Evolutionary conservation across 1,140 invertebrate genomes (phyloP).

Genomic region (Dinoponera quadriceps): DNA sequence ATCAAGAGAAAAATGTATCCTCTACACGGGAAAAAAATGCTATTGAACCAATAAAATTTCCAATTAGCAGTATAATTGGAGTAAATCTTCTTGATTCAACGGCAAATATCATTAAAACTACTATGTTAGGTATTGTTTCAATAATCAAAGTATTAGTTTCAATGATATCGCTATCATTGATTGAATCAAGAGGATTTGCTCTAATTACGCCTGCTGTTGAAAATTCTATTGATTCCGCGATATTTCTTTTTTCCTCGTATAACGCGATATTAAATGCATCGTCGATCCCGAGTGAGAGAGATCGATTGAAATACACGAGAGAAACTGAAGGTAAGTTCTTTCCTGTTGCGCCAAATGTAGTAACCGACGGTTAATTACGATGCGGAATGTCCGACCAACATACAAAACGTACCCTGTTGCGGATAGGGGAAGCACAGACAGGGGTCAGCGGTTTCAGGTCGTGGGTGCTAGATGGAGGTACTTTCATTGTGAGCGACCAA

Average conservation of each 20-base stretch:
- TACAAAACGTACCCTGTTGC: background rate
- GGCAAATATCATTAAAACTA: too few relatives aligned
- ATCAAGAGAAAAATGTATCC: background rate
- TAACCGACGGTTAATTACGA: conserved; percentile 1
- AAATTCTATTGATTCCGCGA: too few relatives aligned
- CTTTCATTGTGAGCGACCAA: background rate
- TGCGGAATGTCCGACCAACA: background rate
- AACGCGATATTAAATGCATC: background rate
- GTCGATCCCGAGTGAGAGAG: background rate
- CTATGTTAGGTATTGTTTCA: too few relatives aligned
- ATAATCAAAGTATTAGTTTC: too few relatives aligned
- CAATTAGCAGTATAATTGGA: too few relatives aligned
- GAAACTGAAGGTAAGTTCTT: background rate
- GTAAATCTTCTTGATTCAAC: too few relatives aligned
- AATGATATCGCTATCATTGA: too few relatives aligned
- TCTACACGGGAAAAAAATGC: too few relatives aligned
- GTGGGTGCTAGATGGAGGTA: conserved; percentile 26
- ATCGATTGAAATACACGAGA: background rate
- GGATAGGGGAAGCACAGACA: background rate
- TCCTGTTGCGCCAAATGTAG: background rate
- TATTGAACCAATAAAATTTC: too few relatives aligned
- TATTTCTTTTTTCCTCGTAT: too few relatives aligned
- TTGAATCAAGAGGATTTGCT: too few relatives aligned
- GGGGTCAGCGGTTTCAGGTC: background rate
- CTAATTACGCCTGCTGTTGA: too few relatives aligned